Evolutionary conservation across 2,888 invertebrate genomes (phyloP).

Genomic region (Brenthis hecate): DNA sequence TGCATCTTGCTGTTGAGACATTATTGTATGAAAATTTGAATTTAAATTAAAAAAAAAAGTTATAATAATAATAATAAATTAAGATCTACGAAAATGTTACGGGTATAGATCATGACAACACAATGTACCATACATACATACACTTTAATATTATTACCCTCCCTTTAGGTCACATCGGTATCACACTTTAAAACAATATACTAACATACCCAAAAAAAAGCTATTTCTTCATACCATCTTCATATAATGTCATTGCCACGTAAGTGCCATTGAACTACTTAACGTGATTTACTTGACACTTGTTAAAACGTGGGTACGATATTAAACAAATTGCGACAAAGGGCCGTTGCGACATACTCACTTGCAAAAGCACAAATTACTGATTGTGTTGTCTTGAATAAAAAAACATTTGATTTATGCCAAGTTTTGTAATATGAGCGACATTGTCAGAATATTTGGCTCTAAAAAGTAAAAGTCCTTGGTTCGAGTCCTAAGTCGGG

Average conservation of each 20-base stretch:
- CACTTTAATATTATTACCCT: neutral
- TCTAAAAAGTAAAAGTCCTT: too few species aligned
- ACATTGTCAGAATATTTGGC: too few species aligned
- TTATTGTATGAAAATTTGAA: too few species aligned
- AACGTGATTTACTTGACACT: conserved; percentile 44
- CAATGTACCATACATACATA: too few species aligned
- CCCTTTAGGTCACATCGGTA: neutral
- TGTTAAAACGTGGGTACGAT: conserved; percentile 24
- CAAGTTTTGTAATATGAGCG: neutral
- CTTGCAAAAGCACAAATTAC: conserved; percentile 2
- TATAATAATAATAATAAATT: too few species aligned
- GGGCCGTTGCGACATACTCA: conserved; percentile 2
- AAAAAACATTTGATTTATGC: neutral
- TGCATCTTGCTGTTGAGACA: too few species aligned
- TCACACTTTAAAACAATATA: neutral
- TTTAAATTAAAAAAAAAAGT: too few species aligned
- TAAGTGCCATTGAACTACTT: conserved; percentile 52
- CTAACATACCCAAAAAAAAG: neutral
- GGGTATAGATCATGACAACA: neutral
- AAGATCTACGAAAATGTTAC: neutral
- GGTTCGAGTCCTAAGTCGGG: too few species aligned
- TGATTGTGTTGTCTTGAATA: conserved; percentile 2
- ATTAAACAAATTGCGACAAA: conserved; percentile 17
- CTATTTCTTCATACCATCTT: conserved; percentile 9
- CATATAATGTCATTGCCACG: conserved; percentile 34